These are phyloP conservation scores for Ceramica pisi DNA, from an alignment of 2,888 invertebrate species.

Conservation along the genomic window DNA sequence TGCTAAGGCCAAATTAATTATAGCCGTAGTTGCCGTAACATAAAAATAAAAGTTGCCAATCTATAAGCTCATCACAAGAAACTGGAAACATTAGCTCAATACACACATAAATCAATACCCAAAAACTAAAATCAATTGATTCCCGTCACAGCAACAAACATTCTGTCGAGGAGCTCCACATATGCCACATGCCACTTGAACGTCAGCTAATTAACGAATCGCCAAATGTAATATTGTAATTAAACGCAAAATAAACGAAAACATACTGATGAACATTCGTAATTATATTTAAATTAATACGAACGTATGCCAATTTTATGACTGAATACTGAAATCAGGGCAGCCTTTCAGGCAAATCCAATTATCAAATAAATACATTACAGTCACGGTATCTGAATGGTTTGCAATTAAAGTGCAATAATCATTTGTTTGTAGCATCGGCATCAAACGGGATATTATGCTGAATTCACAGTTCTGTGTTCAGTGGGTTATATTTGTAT, in stretches of 20 bases:
- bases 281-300: conserved; percentile 25
- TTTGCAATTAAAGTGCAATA: conserved; percentile 47
- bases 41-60: no score
- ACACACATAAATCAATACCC: no score
- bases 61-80: neutral
- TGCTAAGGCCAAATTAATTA: no score
- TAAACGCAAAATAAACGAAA: conserved; percentile 31
- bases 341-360: conserved; percentile 19
- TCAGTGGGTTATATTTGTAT: neutral
- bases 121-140: neutral
- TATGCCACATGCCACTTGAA: neutral
- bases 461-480: conserved; percentile 4
- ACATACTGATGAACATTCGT: conserved; percentile 5
- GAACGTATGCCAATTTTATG: conserved; percentile 32
- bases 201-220: neutral
- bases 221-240: conserved; percentile 8
- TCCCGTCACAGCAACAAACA: neutral
- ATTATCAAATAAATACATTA: conserved; percentile 40
- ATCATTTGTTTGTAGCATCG: conserved; percentile 15
- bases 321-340: conserved; percentile 22
- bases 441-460: neutral
- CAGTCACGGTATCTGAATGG: conserved; percentile 35
- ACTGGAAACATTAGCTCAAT: neutral
- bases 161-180: neutral
- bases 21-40: no score